Conservation (phyloP, 1,140 invertebrate genomes). For the Linepithema humile region DNA sequence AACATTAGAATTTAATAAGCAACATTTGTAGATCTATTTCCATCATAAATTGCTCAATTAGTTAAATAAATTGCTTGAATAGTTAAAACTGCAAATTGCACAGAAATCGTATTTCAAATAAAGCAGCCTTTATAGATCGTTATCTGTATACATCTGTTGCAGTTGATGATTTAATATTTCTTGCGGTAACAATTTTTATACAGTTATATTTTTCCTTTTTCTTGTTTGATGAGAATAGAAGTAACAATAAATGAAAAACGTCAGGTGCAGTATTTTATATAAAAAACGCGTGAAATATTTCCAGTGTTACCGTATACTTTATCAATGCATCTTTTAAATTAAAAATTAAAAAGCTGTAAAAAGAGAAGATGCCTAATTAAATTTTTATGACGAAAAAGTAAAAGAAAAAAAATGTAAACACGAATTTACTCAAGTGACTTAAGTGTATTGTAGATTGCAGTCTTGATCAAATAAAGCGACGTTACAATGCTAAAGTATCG, state of each 20-base stretch:
- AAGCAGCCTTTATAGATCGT: not conserved
- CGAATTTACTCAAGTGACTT: not conserved
- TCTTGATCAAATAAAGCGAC: not conserved
- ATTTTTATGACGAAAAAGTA: conserved; percentile 28
- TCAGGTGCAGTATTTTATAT: not conserved
- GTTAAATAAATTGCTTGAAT: not conserved
- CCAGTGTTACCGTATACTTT: not conserved
- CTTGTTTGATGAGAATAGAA: not conserved
- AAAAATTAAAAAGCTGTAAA: not conserved
- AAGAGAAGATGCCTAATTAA: not conserved
- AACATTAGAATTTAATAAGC: not conserved
- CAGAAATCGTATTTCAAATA: not conserved
- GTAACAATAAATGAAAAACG: not conserved
- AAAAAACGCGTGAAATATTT: not conserved
- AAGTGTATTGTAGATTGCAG: no score
- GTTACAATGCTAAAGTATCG: not conserved
- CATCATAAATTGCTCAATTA: not conserved
- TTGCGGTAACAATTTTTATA: not conserved
- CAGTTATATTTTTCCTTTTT: not conserved
- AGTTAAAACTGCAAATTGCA: not conserved
- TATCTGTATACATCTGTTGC: not conserved
- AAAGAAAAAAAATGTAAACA: not conserved
- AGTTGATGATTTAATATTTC: not conserved
- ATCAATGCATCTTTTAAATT: not conserved
- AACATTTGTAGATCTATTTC: not conserved